Evolutionary conservation across 1,140 invertebrate genomes (phyloP), one percentile per base, ranked within the genome.

Genomic region (Trigoniulus corallinus): DNA sequence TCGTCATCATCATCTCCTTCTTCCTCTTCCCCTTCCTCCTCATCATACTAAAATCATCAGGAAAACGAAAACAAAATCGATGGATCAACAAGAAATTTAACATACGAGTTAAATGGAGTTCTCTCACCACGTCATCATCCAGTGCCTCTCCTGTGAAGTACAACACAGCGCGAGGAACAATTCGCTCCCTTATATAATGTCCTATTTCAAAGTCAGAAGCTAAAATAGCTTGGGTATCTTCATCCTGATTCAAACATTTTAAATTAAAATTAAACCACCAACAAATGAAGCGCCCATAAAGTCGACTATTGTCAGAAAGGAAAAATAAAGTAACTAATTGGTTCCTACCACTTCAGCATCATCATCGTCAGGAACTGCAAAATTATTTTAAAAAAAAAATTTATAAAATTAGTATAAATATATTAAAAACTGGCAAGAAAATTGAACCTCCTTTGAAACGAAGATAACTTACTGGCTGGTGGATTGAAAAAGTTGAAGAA

Each of bases 401-500:
- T 25, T 24, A 53, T 1, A 27, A 53, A 2, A 47, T 40, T 3
- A 21, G 13, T 51, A 34, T 34, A 7, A 15, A 34, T 34, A 34
- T 7, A 25, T 37, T 3, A 15, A 27, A 52, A 22, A 1, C 13
- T 40, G 43, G 13, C 15, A 51, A 34, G 15, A 34, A 34, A 34
- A 15, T 34, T 34, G 7, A 34, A 34, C 29, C 18, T 12, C 18
- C 2, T 18, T 2, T 23, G 21, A 2, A n/a, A n/a, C n/a, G n/a
- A n/a, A n/a, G n/a, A 52, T 53, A 22, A 61, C 63, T 67, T 69
- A 80, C 78, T 71, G 63, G 69, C 65, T 50, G 92, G 91, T 37
- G 93, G 91, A 56, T 74, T 79, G 71, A 99, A 99, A 76, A 98
- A 99, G 68, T 98, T 97, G 72, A 99, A 99, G 73, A 99, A 99